phyloP scores from a whole-genome alignment of 2,888 invertebrate genomes.

The Entomobrya multifasciata region DNA sequence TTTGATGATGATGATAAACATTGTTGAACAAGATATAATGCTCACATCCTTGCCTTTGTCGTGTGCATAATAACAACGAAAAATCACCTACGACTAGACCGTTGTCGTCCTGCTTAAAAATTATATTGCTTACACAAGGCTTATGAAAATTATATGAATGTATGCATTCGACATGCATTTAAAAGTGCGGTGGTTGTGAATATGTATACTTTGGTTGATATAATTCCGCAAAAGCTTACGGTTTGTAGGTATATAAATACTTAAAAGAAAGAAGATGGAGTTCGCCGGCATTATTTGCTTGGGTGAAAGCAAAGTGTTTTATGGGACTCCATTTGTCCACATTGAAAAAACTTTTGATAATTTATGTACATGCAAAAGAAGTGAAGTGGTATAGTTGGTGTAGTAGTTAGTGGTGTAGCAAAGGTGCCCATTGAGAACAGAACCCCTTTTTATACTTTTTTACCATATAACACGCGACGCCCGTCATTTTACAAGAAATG shows the following conservation, averaged over 20 bases:
- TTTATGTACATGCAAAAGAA: conserved; percentile 72
- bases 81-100: conserved; percentile 52
- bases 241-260: conserved; percentile 49
- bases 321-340: conserved; percentile 72
- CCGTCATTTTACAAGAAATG: neutral
- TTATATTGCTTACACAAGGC: neutral
- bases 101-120: conserved; percentile 13
- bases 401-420: neutral
- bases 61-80: conserved; percentile 47
- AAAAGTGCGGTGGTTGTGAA: conserved; percentile 20
- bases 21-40: conserved; percentile 61
- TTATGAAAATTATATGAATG: neutral
- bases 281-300: conserved; percentile 71
- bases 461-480: neutral
- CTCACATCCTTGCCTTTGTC: conserved; percentile 53
- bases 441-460: conserved; percentile 10
- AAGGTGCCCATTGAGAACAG: neutral
- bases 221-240: conserved; percentile 34
- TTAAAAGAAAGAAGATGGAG: conserved; percentile 43
- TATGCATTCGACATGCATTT: neutral
- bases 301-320: conserved; percentile 71
- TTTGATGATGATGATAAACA: conserved; percentile 49
- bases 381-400: conserved; percentile 49
- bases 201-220: conserved; percentile 15
- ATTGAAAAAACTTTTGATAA: conserved; percentile 68